Evolutionary conservation across 2,888 invertebrate genomes (phyloP), one percentile per base, ranked within the genome.

Genomic region (Dolichopus griseipennis): DNA sequence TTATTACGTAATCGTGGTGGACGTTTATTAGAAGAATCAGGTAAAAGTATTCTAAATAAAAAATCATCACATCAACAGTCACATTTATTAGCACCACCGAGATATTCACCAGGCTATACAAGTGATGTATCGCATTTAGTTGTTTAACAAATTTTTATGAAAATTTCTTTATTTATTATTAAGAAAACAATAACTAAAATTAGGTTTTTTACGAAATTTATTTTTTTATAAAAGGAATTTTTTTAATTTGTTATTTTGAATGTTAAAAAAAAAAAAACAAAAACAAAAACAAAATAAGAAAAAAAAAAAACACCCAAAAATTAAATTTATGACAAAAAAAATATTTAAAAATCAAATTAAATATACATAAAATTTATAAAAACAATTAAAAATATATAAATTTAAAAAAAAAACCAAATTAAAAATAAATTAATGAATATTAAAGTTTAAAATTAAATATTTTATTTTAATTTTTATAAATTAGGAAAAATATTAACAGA

Each of bases 71-170:
- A 83, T 27, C 84, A 76, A 41, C 75, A 75, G 61, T 72, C 72
- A 63, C 77, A 74, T 71, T 71, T 76, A 66, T 70, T 86, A 70
- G 87, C 88, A 37, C 88, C 90, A 67, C 89, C 89, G 7, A 83
- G 88, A 72, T 89, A 89, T 78, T 83, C 89, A 70, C 88, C 90
- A 1, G 91, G 90, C 5, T 91, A 90, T 76, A 90, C 91, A 52
- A 88, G 89, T 69, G 90, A 91, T 78, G 91, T 91, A 0, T 91
- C 91, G 21, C 91, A 91, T 81, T 84, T 91, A 72, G 89, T 91
- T 73, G 90, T 91, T 76, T 91, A 84, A 82, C 64, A 64, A 64
- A 64, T 64, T 64, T 33, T 64, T 37, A 33, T 34, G n/a, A 64
- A 37, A 20, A 18, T 52, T 52, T 52, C 52, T 52, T 52, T 52